phyloP scores from a whole-genome alignment of 2,113 vertebrate species.

The Sceloporus tristichus region DNA sequence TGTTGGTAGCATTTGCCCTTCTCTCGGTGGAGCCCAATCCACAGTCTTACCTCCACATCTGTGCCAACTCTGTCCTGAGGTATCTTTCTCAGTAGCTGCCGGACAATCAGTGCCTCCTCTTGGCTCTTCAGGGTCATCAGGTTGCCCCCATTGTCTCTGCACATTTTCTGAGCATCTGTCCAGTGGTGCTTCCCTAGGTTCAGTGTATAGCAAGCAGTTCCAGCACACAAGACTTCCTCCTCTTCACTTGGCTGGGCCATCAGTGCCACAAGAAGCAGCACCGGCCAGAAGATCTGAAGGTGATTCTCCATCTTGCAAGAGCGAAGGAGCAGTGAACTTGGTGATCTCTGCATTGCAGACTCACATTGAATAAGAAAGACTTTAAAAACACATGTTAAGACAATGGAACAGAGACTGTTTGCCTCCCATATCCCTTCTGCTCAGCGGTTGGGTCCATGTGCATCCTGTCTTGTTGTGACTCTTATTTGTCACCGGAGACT shows the following conservation, averaged over 20 bases:
- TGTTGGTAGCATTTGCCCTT: constrained; percentile 61
- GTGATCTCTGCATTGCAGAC: not conserved
- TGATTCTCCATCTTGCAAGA: constrained; percentile 33
- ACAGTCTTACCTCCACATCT: constrained; percentile 59
- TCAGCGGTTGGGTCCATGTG: constrained; percentile 55
- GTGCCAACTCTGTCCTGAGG: not conserved
- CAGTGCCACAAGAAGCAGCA: not conserved
- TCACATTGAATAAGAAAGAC: constrained; percentile 10
- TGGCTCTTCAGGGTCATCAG: constrained; percentile 66
- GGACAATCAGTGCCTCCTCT: constrained; percentile 65
- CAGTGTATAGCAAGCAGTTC: constrained; percentile 75
- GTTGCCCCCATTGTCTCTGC: constrained; percentile 74
- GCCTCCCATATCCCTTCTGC: constrained; percentile 68
- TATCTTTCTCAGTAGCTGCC: constrained; percentile 62
- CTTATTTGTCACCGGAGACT: constrained; percentile 81
- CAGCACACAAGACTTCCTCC: constrained; percentile 66
- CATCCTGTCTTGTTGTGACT: constrained; percentile 74
- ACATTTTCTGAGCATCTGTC: constrained; percentile 56
- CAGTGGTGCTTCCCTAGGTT: constrained; percentile 64
- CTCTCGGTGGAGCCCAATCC: constrained; percentile 79
- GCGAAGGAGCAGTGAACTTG: not conserved
- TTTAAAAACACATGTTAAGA: not conserved
- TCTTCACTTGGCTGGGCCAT: not conserved
- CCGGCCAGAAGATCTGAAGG: not conserved
- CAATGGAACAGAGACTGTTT: constrained; percentile 49